Percentiles rank a stretch among this genome's conserved stretches.
phyloP scores from a whole-genome alignment of 2,888 invertebrate species.

The Diogma glabrata region DNA sequence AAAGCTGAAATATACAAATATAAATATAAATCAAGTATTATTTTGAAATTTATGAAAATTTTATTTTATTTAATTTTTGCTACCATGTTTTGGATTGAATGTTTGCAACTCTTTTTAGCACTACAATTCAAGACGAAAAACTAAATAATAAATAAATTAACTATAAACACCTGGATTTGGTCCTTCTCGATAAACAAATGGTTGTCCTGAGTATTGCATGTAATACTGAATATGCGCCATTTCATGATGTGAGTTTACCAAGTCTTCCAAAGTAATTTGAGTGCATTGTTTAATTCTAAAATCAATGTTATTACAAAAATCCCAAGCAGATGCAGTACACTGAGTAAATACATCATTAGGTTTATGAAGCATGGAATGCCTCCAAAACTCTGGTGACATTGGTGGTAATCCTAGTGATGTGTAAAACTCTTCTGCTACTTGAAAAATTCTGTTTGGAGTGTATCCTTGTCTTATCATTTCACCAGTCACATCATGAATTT shows the following conservation, averaged over 20 bases:
- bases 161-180: conserved; percentile 83
- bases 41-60: conserved; percentile 3
- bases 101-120: no score
- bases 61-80: neutral
- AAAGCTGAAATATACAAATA: conserved; percentile 63
- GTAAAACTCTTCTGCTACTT: conserved; percentile 74
- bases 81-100: no score
- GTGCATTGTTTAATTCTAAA: conserved; percentile 77
- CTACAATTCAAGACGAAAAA: no score
- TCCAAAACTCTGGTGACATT: conserved; percentile 77
- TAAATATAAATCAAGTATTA: no score
- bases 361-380: conserved; percentile 63
- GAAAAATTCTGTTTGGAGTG: conserved; percentile 65
- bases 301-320: conserved; percentile 72
- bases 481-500: conserved; percentile 61
- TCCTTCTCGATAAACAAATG: conserved; percentile 63
- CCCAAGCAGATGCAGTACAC: conserved; percentile 73
- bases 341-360: conserved; percentile 56
- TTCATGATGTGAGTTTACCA: conserved; percentile 69
- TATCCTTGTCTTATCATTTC: conserved; percentile 66
- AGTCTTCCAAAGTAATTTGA: conserved; percentile 61
- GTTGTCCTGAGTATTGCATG: conserved; percentile 63
- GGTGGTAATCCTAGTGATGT: conserved; percentile 67
- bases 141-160: no score
- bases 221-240: conserved; percentile 77